Evolutionary conservation across 2,888 invertebrate species (phyloP), one percentile per base, ranked within the genome.

Genomic region (Netelia fuscicornis): DNA sequence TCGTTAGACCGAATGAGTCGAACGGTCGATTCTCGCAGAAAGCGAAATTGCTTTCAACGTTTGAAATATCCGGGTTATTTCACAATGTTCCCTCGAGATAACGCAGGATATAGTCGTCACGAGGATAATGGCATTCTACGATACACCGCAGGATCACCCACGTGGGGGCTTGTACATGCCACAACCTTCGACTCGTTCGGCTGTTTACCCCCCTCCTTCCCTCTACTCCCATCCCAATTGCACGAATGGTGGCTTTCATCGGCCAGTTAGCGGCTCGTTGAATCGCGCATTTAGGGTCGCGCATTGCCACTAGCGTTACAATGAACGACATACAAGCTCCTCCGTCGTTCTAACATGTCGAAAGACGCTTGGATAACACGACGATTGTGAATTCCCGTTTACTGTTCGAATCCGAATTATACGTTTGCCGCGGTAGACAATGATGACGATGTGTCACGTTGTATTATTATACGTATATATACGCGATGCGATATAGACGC

Each of bases 261-360:
- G 65, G 72, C 67, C 54, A 65, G 60, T 78, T 83, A 71, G 52
- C 67, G 72, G 82, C 58, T 72, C 82, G 42, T 42, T 54, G 70
- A 71, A 71, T 62, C 62, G 42, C 48, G 11, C 23, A 30, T 62
- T 13, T 48, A 58, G 48, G 56, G 30, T 83, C 62, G 13, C 44
- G 67, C 44, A 25, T 71, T 48, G 37, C 62, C 56, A 77, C 48
- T n/a, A 11, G 37, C 52, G 54, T n/a, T 30, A 65, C 64, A 48
- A 64, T 64, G 17, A 30, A 71, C 52, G 56, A 30, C 25, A 48
- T 25, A 65, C 56, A 37, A 30, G 37, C 37, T 37, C 37, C 37
- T 37, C 2, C 30, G 30, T 30, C 37, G 8, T 6, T 37, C 6
- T 37, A 37, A 6, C 37, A 25, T 68, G 48, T 48, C 8, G 62